Conservation (phyloP, 64 coral and sea anemone species). For the Stichodactyla helianthus region DNA sequence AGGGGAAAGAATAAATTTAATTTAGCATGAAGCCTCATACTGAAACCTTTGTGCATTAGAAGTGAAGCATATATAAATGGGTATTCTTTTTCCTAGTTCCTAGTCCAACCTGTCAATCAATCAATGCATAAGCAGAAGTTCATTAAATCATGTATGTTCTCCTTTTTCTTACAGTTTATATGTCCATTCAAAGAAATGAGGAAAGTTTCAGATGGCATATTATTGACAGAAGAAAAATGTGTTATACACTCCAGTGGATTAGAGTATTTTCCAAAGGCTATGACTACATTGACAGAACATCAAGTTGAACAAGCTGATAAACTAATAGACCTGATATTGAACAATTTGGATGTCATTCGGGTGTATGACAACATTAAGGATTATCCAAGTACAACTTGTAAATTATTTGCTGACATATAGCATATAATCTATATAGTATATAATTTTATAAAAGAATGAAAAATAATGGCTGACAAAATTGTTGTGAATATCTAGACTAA, state of each 20-base stretch:
- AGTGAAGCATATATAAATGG: too few relatives aligned
- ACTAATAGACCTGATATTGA: constrained; percentile 76
- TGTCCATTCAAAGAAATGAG: constrained; percentile 77
- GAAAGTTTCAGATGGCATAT: constrained; percentile 61
- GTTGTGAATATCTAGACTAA: too few relatives aligned
- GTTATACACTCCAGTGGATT: constrained; percentile 49
- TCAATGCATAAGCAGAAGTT: too few relatives aligned
- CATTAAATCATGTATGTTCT: neutral
- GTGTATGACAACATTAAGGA: constrained; percentile 92
- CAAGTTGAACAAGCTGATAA: constrained; percentile 70
- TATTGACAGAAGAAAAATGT: neutral
- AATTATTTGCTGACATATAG: constrained; percentile 44
- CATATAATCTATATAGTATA: neutral
- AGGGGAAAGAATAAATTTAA: too few relatives aligned
- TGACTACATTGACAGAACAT: constrained; percentile 55
- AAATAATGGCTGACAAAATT: too few relatives aligned
- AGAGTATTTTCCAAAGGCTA: constrained; percentile 80
- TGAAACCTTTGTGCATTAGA: too few relatives aligned
- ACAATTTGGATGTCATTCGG: constrained; percentile 75
- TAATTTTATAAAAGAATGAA: too few relatives aligned
- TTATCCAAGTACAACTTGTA: constrained; percentile 87
- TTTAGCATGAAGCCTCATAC: too few relatives aligned
- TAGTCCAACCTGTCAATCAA: too few relatives aligned
- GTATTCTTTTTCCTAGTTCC: too few relatives aligned
- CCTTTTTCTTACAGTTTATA: constrained; percentile 9